phyloP scores from a whole-genome alignment of 2,113 vertebrate genomes.

The Hypanus sabinus region DNA sequence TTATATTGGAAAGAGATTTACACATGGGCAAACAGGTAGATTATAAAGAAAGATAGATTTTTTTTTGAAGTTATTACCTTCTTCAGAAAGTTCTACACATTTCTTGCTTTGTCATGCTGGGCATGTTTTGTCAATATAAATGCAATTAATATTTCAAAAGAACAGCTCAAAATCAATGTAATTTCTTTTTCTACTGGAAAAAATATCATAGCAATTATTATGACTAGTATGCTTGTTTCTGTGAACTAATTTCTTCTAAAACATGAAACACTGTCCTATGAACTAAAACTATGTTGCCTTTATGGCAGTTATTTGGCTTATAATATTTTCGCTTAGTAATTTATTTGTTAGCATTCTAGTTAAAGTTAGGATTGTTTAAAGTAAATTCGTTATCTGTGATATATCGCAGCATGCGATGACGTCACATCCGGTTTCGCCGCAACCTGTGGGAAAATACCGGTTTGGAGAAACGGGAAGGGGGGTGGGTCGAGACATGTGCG shows the following conservation, averaged over 20 bases:
- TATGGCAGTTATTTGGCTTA: no score
- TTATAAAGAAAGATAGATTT: slow-evolving; percentile 1
- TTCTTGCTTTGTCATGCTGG: background rate
- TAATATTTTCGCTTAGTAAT: no score
- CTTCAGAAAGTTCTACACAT: background rate
- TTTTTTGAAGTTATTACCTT: slow-evolving; percentile 27
- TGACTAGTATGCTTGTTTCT: background rate
- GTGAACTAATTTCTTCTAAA: background rate
- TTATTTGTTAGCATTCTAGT: no score
- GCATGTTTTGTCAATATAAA: background rate
- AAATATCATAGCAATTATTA: background rate
- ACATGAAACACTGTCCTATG: background rate
- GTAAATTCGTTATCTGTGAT: no score
- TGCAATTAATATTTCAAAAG: background rate
- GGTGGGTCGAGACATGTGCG: no score
- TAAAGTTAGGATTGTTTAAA: no score
- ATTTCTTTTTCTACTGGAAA: background rate
- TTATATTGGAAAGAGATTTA: background rate
- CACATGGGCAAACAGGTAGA: background rate
- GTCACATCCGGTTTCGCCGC: no score
- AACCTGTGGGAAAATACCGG: no score
- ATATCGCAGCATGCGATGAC: no score
- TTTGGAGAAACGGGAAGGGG: no score
- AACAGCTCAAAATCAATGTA: background rate
- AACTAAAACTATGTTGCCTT: no score